A percentile compares a stretch with the other conserved stretches of the same genome.
Conservation (phyloP, 2,797 vertebrate genomes). For the Phylloscopus collybita region DNA sequence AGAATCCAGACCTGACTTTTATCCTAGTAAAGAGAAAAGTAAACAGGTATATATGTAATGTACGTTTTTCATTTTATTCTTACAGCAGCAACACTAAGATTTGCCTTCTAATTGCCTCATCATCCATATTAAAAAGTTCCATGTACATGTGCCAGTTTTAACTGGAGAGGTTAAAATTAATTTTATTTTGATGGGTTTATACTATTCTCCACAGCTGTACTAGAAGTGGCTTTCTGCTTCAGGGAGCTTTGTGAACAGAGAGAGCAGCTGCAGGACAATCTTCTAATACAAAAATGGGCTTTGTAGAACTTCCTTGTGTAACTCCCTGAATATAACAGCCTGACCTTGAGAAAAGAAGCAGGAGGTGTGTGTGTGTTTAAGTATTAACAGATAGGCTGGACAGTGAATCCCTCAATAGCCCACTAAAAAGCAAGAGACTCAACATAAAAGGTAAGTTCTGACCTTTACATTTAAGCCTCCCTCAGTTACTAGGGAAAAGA, state of each 20-base stretch:
- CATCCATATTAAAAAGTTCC: not conserved
- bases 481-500: not conserved
- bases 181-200: not conserved
- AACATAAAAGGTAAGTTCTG: conserved; percentile 26
- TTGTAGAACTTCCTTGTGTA: not conserved
- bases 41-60: not conserved
- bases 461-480: conserved; percentile 42
- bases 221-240: not conserved
- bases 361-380: not conserved
- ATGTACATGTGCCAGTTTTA: not conserved
- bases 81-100: not conserved
- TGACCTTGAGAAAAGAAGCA: conserved; percentile 11
- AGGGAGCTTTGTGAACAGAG: not conserved
- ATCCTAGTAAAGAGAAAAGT: not conserved
- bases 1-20: not conserved
- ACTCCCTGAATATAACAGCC: not conserved
- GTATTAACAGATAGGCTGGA: not conserved
- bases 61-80: not conserved
- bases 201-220: not conserved
- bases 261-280: not conserved
- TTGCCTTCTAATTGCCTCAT: not conserved
- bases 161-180: not conserved
- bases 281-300: not conserved
- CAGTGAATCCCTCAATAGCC: not conserved
- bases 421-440: conserved; percentile 23